These are phyloP conservation scores for Eretmocerus hayati DNA, from an alignment of 2,888 invertebrate species.

Conservation along the genomic window DNA sequence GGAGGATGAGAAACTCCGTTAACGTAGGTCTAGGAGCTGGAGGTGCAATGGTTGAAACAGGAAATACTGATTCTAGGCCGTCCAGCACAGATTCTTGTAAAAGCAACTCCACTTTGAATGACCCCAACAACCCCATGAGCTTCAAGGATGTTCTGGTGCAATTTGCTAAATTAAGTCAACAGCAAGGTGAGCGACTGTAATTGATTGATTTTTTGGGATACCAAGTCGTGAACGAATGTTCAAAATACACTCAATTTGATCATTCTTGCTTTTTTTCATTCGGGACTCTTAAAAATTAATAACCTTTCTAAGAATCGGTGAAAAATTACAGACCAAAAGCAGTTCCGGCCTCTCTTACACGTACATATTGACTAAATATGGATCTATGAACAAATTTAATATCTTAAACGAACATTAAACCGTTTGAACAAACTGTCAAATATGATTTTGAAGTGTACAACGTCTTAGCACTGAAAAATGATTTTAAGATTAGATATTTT, in stretches of 20 bases:
- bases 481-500: too few species aligned
- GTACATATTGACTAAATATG: too few species aligned
- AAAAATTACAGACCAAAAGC: too few species aligned
- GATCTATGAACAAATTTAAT: too few species aligned
- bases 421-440: too few species aligned
- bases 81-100: conserved; percentile 52
- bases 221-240: background rate
- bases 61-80: conserved; percentile 47
- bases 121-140: conserved; percentile 48
- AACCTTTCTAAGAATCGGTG: too few species aligned
- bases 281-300: too few species aligned
- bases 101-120: conserved; percentile 44
- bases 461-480: too few species aligned
- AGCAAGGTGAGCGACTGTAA: conserved; percentile 32
- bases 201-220: too few species aligned
- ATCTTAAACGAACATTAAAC: too few species aligned
- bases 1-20: conserved; percentile 44
- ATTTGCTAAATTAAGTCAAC: conserved; percentile 58
- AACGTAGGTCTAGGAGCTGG: conserved; percentile 43
- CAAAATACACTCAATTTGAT: background rate
- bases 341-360: too few species aligned
- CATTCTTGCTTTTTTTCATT: background rate
- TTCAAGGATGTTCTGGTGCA: conserved; percentile 73
- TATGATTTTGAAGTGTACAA: background rate
- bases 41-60: conserved; percentile 43